Percentiles rank a stretch among this genome's conserved stretches.
These are phyloP conservation scores for Epistrophe grossulariae DNA, from an alignment of 2,888 invertebrate genomes.

Conservation along the genomic window DNA sequence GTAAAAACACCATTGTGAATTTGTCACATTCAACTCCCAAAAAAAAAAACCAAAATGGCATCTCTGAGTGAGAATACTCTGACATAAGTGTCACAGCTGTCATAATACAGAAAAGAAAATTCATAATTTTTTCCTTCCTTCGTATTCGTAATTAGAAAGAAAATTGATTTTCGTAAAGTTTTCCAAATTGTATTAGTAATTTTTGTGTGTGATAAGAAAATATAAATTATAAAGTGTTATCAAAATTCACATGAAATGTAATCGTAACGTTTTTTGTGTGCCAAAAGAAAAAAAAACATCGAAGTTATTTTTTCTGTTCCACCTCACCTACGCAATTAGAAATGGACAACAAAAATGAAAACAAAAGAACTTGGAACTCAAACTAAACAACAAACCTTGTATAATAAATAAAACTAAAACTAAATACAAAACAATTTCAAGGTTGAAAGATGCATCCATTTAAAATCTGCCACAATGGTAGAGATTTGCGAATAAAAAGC, in stretches of 20 bases:
- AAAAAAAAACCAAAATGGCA: slow-evolving; percentile 13
- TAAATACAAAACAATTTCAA: slow-evolving; percentile 40
- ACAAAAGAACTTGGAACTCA: slow-evolving; percentile 10
- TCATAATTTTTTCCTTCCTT: slow-evolving; percentile 15
- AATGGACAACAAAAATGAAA: slow-evolving; percentile 46
- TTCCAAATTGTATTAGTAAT: background rate
- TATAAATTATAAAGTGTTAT: background rate
- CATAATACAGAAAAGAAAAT: slow-evolving; percentile 37
- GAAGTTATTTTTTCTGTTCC: background rate
- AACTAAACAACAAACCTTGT: slow-evolving; percentile 36
- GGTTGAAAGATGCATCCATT: slow-evolving; percentile 58
- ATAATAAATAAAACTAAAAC: slow-evolving; percentile 15
- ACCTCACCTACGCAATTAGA: slow-evolving; percentile 46
- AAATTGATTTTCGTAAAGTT: slow-evolving; percentile 54
- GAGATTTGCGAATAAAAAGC: slow-evolving; percentile 36
- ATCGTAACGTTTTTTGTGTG: background rate
- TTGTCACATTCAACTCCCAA: background rate
- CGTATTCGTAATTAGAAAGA: slow-evolving; percentile 5
- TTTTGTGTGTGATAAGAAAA: background rate
- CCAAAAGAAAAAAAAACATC: background rate
- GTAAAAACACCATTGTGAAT: background rate
- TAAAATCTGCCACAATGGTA: slow-evolving; percentile 54
- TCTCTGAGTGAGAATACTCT: too few relatives aligned
- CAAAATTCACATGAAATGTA: slow-evolving; percentile 23
- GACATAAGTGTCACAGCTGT: slow-evolving; percentile 41